These are phyloP conservation scores for Oscheius sp. DNA, from an alignment of 2,888 invertebrate genomes.

Conservation along the genomic window DNA sequence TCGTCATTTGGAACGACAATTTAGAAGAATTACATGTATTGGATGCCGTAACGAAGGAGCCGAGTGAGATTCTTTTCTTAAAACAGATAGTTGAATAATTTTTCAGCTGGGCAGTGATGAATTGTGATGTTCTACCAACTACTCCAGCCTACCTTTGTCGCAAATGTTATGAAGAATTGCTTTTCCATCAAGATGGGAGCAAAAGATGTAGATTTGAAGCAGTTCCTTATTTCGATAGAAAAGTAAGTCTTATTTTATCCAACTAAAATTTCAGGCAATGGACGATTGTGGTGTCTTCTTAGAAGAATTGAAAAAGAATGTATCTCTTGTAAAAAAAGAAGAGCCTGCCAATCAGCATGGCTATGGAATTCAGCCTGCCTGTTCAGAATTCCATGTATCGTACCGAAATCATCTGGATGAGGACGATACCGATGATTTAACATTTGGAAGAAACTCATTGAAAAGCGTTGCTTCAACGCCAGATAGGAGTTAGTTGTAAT, in stretches of 20 bases:
- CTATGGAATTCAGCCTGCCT: not conserved
- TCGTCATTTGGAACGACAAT: conserved; percentile 41
- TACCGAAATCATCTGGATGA: too few relatives aligned
- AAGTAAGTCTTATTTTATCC: conserved; percentile 15
- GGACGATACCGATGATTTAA: too few relatives aligned
- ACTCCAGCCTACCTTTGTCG: conserved; percentile 41
- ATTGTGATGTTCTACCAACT: conserved; percentile 35
- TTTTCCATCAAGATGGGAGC: conserved; percentile 34
- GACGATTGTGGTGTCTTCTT: conserved; percentile 35
- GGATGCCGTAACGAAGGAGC: conserved; percentile 42
- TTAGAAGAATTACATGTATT: conserved; percentile 42
- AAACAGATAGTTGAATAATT: not conserved
- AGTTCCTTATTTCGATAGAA: conserved; percentile 48
- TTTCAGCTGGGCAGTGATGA: conserved; percentile 45
- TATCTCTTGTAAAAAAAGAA: not conserved
- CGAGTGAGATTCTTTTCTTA: conserved; percentile 31
- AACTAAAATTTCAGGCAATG: conserved; percentile 14
- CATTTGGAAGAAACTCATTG: too few relatives aligned
- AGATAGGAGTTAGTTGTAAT: too few relatives aligned
- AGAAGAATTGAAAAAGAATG: not conserved
- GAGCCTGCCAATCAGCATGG: not conserved
- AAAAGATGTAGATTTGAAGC: conserved; percentile 43
- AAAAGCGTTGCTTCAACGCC: too few relatives aligned
- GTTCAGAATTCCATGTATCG: too few relatives aligned
- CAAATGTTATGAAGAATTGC: conserved; percentile 39